These are phyloP conservation scores for Euzophera pinguis DNA, from an alignment of 2,888 invertebrate genomes.

Conservation along the genomic window DNA sequence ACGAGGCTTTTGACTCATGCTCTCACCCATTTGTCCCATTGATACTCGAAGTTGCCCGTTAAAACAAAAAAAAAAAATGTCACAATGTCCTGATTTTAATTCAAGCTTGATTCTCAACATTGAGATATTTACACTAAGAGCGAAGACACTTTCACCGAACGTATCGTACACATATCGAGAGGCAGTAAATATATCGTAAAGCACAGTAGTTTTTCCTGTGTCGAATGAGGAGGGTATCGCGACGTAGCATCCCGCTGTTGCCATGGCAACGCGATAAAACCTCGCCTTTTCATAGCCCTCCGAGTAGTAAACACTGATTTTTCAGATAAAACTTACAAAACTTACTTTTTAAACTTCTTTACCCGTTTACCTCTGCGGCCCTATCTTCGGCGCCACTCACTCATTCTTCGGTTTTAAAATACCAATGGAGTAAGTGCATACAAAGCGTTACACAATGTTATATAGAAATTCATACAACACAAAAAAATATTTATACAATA, in stretches of 20 bases:
- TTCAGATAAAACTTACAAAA: constrained; percentile 2
- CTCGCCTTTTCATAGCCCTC: constrained; percentile 61
- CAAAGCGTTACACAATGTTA: no score
- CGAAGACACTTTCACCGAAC: constrained; percentile 9
- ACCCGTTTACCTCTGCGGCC: neutral
- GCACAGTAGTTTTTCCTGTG: constrained; percentile 63
- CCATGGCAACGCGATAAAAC: constrained; percentile 79
- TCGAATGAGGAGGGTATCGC: constrained; percentile 63
- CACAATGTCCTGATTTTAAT: neutral
- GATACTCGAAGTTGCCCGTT: no score
- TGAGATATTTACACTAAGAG: constrained; percentile 6
- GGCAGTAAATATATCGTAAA: constrained; percentile 52
- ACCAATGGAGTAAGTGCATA: no score
- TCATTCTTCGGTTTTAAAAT: no score
- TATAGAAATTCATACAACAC: no score
- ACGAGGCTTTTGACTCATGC: no score
- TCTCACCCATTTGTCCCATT: no score
- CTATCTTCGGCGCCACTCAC: no score
- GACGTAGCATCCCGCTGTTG: constrained; percentile 68
- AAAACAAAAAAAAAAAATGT: neutral
- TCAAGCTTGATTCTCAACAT: neutral
- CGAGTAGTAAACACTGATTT: constrained; percentile 2
- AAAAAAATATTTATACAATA: no score
- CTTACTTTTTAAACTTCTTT: neutral
- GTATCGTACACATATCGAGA: constrained; percentile 32